Base-by-base conservation (phyloP, 2,113 vertebrate genomes). In the Sturnus vulgaris region DNA sequence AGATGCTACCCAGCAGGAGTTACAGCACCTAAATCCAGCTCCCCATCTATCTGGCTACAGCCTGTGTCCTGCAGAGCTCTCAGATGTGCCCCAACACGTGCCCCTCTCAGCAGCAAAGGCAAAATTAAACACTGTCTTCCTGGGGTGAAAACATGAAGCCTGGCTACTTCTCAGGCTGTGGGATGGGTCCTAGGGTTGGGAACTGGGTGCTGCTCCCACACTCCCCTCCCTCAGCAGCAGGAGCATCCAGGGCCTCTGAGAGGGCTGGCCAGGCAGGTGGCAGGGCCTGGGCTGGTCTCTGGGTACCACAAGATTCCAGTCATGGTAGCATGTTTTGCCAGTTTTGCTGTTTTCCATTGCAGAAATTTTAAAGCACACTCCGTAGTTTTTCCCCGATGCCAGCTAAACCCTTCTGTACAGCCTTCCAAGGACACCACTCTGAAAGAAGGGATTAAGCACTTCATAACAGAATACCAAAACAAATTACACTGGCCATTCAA, bases 161-260 rank as follows among this genome's bases (percentile, higher is more conserved):
- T 1, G 4, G 22, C 31, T 66, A 15, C 42, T 78, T 80, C 56
- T n/a, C 53, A 86, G 57, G 18, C 50, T 71, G 42, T 3, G 0
- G 1, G 59, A 68, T 17, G 46, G 11, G 24, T 30, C 5, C 31
- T 30, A 23, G 27, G 19, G 35, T 12, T 47, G 40, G 37, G 44
- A 64, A 46, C 0, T 0, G 9, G 6, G 12, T 37, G 35, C 30
- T 72, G 46, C 59, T 72, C 24, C 44, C 37, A 57, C 1, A 0
- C 7, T 44, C 14, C 19, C 14, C 37, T 73, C 31, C 39, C 30
- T 55, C 0, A 0, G 49, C 63, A 91, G 33, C 5, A 0, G 77
- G 37, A 83, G 31, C 40, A 77, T 10, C 14, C 2, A 1, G 15
- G 33, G n/a, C 13, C 27, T 92, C 52, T 37, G 61, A 4, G 2